These are phyloP conservation scores for Hirtodrosophila alboralis DNA, from an alignment of 2,888 invertebrate species.

Conservation along the genomic window DNA sequence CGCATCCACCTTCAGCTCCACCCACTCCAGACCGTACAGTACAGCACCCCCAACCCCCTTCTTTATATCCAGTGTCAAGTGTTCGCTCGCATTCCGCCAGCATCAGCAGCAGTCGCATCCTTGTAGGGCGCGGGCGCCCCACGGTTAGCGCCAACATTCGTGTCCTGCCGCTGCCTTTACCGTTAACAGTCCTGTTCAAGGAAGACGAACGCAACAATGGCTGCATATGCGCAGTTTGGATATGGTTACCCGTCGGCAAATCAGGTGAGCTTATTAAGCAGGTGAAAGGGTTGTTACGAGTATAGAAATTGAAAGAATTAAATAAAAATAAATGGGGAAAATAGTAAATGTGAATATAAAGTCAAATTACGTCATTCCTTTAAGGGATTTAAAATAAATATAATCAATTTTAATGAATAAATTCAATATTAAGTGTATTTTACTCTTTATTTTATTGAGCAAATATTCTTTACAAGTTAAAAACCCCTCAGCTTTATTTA, in stretches of 20 bases:
- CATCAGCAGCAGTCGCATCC: slow-evolving; percentile 40
- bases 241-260: slow-evolving; percentile 96
- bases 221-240: slow-evolving; percentile 97
- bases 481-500: too few species aligned
- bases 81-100: slow-evolving; percentile 33
- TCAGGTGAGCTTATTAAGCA: slow-evolving; percentile 88
- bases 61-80: slow-evolving; percentile 7
- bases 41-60: slow-evolving; percentile 37
- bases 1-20: slow-evolving; percentile 55
- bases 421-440: too few species aligned
- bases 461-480: too few species aligned
- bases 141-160: slow-evolving; percentile 52
- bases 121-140: slow-evolving; percentile 60
- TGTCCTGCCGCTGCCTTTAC: slow-evolving; percentile 31
- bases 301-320: too few species aligned
- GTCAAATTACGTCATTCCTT: too few species aligned
- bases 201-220: slow-evolving; percentile 74
- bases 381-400: too few species aligned
- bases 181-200: slow-evolving; percentile 31
- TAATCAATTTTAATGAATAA: too few species aligned
- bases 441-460: too few species aligned
- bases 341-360: too few species aligned
- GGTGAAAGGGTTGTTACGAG: too few species aligned
- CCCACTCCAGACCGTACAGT: slow-evolving; percentile 28
- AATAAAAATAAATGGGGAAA: too few species aligned